phyloP scores from a whole-genome alignment of 2,113 vertebrate species.

The Pterocles gutturalis region DNA sequence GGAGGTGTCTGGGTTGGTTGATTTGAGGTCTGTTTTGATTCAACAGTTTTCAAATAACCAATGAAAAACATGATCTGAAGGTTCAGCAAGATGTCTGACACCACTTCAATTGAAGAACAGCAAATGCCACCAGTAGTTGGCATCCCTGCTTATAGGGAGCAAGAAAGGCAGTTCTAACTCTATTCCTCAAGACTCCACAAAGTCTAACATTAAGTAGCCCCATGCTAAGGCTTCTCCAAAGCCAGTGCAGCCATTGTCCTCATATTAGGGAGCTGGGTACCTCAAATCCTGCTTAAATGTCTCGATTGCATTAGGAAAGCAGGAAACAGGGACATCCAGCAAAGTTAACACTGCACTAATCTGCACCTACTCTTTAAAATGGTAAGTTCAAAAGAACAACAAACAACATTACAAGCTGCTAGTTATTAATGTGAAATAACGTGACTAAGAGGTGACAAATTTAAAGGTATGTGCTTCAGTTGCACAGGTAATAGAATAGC shows the following conservation, averaged over 20 bases:
- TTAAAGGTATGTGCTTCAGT: not conserved
- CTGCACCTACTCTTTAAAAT: not conserved
- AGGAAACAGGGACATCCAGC: not conserved
- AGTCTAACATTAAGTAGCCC: not conserved
- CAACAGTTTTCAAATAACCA: not conserved
- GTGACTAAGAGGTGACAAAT: not conserved
- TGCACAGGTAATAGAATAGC: not conserved
- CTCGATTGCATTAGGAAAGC: not conserved
- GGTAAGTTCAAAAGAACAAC: not conserved
- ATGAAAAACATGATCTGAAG: not conserved
- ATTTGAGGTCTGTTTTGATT: not conserved
- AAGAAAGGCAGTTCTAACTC: not conserved
- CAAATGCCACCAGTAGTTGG: not conserved
- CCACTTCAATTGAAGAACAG: not conserved
- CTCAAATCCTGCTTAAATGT: not conserved
- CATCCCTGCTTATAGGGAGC: not conserved
- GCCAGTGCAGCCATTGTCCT: not conserved
- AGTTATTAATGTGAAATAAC: not conserved
- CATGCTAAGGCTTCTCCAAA: not conserved
- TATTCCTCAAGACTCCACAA: not conserved
- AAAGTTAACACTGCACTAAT: not conserved
- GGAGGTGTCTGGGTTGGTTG: not conserved
- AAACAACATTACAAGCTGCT: not conserved
- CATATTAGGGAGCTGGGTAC: not conserved
- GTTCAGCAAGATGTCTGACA: not conserved